Evolutionary conservation across 1,140 invertebrate species (phyloP).

Genomic region (Anastrepha obliqua): DNA sequence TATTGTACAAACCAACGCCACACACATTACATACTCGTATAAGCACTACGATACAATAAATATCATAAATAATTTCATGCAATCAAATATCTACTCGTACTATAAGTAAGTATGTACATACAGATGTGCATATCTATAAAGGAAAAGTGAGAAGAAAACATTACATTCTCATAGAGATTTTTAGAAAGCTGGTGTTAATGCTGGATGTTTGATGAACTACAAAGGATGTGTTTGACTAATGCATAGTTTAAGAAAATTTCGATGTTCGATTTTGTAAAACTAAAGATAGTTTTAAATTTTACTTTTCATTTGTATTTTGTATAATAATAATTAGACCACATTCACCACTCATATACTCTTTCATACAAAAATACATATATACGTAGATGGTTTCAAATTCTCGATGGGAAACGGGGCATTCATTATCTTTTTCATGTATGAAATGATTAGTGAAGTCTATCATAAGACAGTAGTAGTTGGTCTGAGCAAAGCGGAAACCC

Average conservation of each 20-base stretch:
- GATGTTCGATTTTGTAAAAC: not conserved
- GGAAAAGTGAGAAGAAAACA: not conserved
- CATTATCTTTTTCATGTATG: not conserved
- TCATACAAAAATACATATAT: not conserved
- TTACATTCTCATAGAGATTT: not conserved
- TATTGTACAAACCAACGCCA: not conserved
- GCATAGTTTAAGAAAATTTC: no score
- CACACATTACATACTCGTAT: not conserved
- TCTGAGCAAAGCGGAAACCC: no score
- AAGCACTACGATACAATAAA: not conserved
- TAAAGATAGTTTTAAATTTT: constrained; percentile 4
- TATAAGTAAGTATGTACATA: not conserved
- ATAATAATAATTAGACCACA: no score
- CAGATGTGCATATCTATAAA: no score
- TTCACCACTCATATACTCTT: no score
- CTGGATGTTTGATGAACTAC: not conserved
- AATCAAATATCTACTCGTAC: not conserved
- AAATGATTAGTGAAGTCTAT: no score
- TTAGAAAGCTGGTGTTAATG: not conserved
- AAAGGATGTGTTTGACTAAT: no score
- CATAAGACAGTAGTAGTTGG: no score
- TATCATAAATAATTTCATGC: constrained; percentile 2
- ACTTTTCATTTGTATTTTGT: not conserved
- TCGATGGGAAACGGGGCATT: not conserved
- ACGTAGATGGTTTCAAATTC: not conserved